Evolutionary conservation across 2,797 vertebrate species (phyloP).

Genomic region (Spea hammondii): DNA sequence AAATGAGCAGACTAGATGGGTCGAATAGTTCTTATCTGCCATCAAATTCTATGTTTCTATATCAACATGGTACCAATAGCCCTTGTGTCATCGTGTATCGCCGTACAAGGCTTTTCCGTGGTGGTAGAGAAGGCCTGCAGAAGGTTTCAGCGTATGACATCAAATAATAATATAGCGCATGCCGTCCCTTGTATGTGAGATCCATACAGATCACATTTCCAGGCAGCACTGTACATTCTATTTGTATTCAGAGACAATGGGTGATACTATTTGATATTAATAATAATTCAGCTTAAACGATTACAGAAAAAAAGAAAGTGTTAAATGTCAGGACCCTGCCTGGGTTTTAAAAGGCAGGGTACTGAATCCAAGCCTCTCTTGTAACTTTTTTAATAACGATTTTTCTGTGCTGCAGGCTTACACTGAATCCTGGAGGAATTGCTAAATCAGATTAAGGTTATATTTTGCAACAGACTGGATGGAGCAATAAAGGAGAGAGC

Average conservation of each 20-base stretch:
- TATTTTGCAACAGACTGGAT: constrained; percentile 98
- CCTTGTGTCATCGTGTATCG: no score
- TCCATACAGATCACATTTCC: constrained; percentile 12
- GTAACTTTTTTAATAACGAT: constrained; percentile 99
- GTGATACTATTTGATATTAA: constrained; percentile 58
- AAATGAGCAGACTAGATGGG: no score
- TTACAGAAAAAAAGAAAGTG: constrained; percentile 62
- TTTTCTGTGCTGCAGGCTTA: constrained; percentile 85
- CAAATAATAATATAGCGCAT: not conserved
- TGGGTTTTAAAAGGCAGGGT: constrained; percentile 64
- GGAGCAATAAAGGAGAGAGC: constrained; percentile 98
- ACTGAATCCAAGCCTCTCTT: constrained; percentile 79
- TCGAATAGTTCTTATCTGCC: no score
- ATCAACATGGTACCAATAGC: no score
- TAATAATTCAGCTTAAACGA: constrained; percentile 56
- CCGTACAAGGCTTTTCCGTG: no score
- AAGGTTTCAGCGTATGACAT: not conserved
- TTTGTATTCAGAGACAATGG: constrained; percentile 54
- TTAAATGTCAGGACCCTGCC: constrained; percentile 64
- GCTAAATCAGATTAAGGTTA: constrained; percentile 96
- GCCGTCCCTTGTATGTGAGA: not conserved
- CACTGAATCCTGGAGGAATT: constrained; percentile 95
- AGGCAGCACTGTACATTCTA: constrained; percentile 34
- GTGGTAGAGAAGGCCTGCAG: not conserved
- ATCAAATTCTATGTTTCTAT: no score